Evolutionary conservation across 2,113 vertebrate genomes (phyloP).

Genomic region (Artemisiospiza belli): DNA sequence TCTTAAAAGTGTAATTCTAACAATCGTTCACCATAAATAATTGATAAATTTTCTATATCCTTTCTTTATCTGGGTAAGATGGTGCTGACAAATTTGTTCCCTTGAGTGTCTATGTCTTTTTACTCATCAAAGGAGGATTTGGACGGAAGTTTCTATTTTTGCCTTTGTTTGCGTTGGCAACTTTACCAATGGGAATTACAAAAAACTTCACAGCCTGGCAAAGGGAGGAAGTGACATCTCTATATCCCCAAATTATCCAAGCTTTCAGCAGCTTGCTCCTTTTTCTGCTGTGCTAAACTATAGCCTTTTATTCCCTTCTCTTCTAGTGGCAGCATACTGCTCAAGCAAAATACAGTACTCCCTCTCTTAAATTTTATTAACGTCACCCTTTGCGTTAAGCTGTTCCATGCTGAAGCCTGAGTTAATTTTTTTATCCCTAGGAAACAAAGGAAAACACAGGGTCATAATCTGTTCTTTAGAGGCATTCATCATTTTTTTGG

Average conservation of each 20-base stretch:
- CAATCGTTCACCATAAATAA: neutral
- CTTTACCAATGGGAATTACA: constrained; percentile 53
- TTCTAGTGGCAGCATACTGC: neutral
- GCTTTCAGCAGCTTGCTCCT: constrained; percentile 46
- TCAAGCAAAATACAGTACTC: neutral
- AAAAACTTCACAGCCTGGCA: constrained; percentile 61
- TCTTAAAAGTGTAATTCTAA: neutral
- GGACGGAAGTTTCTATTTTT: neutral
- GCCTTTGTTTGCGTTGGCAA: constrained; percentile 35
- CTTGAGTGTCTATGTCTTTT: neutral
- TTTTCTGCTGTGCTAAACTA: neutral
- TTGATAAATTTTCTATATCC: neutral
- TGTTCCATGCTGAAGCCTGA: neutral
- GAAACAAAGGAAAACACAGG: neutral
- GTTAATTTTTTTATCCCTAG: neutral
- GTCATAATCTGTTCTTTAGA: neutral
- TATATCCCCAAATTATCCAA: constrained; percentile 32
- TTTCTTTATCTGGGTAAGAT: neutral
- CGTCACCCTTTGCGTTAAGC: neutral
- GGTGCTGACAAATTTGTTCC: neutral
- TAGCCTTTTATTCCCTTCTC: constrained; percentile 13
- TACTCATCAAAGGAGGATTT: neutral
- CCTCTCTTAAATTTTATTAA: neutral
- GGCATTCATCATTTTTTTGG: neutral
- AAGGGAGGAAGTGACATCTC: constrained; percentile 57